Evolutionary conservation across 2,113 vertebrate species (phyloP).

Genomic region (Gasterosteus aculeatus): DNA sequence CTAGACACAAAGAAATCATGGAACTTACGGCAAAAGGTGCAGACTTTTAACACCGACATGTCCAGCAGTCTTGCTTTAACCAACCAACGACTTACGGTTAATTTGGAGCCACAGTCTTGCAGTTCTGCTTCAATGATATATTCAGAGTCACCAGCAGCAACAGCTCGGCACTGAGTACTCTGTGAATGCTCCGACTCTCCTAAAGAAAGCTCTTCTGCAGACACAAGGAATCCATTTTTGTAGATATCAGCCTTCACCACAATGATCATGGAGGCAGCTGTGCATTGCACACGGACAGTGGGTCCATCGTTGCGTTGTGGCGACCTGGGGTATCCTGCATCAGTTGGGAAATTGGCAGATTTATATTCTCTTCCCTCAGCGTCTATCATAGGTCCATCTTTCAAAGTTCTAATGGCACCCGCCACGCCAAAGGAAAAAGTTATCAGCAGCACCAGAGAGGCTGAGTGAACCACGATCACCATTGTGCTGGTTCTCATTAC

Average conservation of each 20-base stretch:
- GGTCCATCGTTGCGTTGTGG: fast-evolving
- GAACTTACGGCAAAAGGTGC: not conserved
- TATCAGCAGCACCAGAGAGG: slow-evolving; percentile 8
- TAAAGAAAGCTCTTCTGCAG: slow-evolving; percentile 41
- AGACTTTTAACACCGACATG: not conserved
- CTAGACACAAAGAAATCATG: slow-evolving; percentile 1
- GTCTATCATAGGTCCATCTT: slow-evolving; percentile 50
- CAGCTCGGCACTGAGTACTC: slow-evolving; percentile 20
- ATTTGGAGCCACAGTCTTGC: slow-evolving; percentile 51
- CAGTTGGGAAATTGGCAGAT: not conserved
- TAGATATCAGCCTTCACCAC: slow-evolving; percentile 30
- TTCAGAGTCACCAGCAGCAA: slow-evolving; percentile 6
- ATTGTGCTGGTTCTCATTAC: not conserved
- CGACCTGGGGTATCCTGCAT: not conserved
- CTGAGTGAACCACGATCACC: not conserved
- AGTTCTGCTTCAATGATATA: slow-evolving; percentile 46
- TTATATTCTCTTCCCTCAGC: slow-evolving; percentile 56
- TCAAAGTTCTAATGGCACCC: slow-evolving; percentile 27
- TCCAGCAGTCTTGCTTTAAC: no score
- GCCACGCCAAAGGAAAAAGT: not conserved
- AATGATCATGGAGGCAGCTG: slow-evolving; percentile 36
- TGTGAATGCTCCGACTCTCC: not conserved
- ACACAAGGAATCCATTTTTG: slow-evolving; percentile 1
- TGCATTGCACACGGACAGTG: slow-evolving; percentile 39
- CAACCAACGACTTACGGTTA: slow-evolving; percentile 31